Evolutionary conservation across 1,140 invertebrate genomes (phyloP).

Genomic region (Achatina immaculata): DNA sequence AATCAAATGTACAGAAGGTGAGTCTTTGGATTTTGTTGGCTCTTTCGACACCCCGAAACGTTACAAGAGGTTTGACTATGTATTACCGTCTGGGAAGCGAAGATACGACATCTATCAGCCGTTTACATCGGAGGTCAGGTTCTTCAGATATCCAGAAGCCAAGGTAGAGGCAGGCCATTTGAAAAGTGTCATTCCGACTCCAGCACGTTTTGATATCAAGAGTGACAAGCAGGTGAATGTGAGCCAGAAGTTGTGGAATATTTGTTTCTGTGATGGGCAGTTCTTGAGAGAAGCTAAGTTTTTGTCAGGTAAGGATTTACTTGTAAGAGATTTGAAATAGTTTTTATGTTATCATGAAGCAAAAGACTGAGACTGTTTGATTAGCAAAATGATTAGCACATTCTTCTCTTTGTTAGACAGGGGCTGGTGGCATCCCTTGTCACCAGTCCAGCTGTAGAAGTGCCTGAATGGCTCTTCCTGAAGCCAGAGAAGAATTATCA

Average conservation of each 20-base stretch:
- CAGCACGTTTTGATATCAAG: neutral
- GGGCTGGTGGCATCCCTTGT: no score
- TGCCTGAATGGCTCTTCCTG: no score
- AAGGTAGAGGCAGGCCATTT: conserved; percentile 37
- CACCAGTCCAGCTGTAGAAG: no score
- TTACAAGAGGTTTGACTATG: conserved; percentile 58
- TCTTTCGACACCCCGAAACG: conserved; percentile 50
- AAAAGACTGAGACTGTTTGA: no score
- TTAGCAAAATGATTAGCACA: no score
- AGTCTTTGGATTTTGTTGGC: conserved; percentile 56
- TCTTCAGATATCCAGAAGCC: conserved; percentile 35
- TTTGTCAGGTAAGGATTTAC: conserved; percentile 33
- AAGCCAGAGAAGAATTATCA: no score
- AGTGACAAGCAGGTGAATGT: neutral
- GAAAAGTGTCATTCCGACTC: conserved; percentile 26
- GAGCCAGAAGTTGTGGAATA: neutral
- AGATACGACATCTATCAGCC: conserved; percentile 56
- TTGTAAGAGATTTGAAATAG: neutral
- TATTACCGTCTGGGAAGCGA: conserved; percentile 41
- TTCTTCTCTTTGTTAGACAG: no score
- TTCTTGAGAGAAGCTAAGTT: conserved; percentile 29
- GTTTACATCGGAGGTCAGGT: conserved; percentile 54
- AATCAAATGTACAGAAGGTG: conserved; percentile 54
- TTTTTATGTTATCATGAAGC: neutral
- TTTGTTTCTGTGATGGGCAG: conserved; percentile 4